Base-by-base conservation (phyloP, 2,113 vertebrate species). In the Pelvicachromis taeniatus region DNA sequence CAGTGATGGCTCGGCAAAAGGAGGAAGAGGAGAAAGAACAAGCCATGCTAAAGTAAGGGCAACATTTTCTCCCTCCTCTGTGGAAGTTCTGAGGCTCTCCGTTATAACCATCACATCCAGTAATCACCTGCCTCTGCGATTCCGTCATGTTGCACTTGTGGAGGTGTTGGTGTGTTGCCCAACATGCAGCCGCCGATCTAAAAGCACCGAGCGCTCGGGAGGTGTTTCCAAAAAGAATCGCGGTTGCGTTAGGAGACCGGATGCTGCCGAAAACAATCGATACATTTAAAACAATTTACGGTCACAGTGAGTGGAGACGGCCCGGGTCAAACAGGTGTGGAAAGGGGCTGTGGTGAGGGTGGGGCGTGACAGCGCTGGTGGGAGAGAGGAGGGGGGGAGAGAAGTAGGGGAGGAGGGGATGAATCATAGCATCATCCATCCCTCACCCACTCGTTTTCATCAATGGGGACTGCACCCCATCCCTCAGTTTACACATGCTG, bases 1-100 rank as follows among this genome's bases (percentile, higher is more conserved):
- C 96, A 92, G 98, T 99, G 96, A 98, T 99, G 98, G 97, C 97
- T 96, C 97, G 98, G 91, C 98, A 99, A 94, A 98, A 97, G 93
- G 97, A 99, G 89, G 98, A 99, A 90, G 98, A 99, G 88, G 98
- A 98, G 82, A 99, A 99, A 92, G 98, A 99, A 96, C 96, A 99
- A 95, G 98, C 97, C 97, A 99, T 99, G 97, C 96, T 99, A 93
- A 99, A 99, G 98, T 99, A 99, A 99, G 98, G 84, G 80, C 82
- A 84, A 84, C 73, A 23, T 91, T 90, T 77, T 85, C 21, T 63
- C 17, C 31, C 81, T 21, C 78, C 84, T 16, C 59, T 8, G 80
- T 26, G 75, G 81, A 83, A 88, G 61, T 84, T 81, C 13, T 10
- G 54, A 35, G 45, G 56, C 50, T 54, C 7, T 54, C 81, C 52